These are phyloP conservation scores for Cladorhizidae sp. DNA, from an alignment of 37 sponge, comb jelly and placozoan species.

Conservation along the genomic window DNA sequence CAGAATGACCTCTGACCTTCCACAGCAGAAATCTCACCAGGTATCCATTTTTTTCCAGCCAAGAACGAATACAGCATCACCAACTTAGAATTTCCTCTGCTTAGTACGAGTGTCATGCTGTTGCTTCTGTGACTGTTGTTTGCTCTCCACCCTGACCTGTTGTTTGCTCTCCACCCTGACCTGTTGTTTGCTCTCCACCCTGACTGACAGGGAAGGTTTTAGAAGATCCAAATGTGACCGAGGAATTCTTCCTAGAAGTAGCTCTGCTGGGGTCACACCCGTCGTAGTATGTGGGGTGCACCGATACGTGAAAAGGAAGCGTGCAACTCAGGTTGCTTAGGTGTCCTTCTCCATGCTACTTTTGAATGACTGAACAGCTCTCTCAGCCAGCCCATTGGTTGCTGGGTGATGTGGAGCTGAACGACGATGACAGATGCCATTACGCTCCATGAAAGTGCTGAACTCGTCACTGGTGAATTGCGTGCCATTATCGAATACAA, in stretches of 20 bases:
- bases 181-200: slow-evolving; percentile 3
- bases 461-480: slow-evolving; percentile 26
- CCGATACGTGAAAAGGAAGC: slow-evolving; percentile 10
- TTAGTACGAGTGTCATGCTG: background rate
- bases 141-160: too few species aligned
- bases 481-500: slow-evolving; percentile 26
- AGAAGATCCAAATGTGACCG: background rate
- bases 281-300: slow-evolving; percentile 20
- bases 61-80: slow-evolving; percentile 6
- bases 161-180: too few species aligned
- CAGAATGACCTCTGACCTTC: slow-evolving; percentile 9
- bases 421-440: slow-evolving; percentile 4
- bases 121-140: background rate
- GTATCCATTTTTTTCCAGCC: background rate
- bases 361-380: slow-evolving; percentile 9
- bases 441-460: background rate
- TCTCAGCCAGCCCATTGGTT: slow-evolving; percentile 14
- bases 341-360: background rate
- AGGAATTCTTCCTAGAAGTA: background rate
- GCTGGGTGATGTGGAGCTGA: background rate
- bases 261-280: slow-evolving; percentile 6
- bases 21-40: slow-evolving; percentile 1
- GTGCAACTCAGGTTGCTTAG: background rate
- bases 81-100: background rate
- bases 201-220: background rate